Evolutionary conservation across 2,888 invertebrate species (phyloP), one percentile per base, ranked within the genome.

Genomic region (Amphipoea lucens): DNA sequence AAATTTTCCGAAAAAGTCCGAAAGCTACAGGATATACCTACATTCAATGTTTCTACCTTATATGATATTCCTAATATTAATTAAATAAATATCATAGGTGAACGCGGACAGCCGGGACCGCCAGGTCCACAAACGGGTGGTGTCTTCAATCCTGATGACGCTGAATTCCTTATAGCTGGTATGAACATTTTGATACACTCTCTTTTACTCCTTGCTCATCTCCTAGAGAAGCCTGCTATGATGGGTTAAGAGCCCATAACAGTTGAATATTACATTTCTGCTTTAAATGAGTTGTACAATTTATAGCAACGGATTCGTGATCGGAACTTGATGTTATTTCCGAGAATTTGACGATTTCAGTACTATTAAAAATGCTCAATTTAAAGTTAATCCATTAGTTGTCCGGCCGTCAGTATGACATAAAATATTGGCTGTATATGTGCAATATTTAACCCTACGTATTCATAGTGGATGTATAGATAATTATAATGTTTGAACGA

Each of bases 101-200:
- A 95, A 97, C 90, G 94, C 14, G 97, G 97, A 23, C 87, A 93
- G 29, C 94, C 96, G 0, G 97, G 97, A 0, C 96, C 96, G 0
- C 97, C 97, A 2, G 97, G 97, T 0, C 95, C 96, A 1, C 93
- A 96, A 1, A 88, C 92, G 0, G 62, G 92, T n/a, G 93, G 92
- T 3, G 82, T 86, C 12, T 92, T 92, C 62, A 93, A 88, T 73
- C 81, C 93, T 65, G 96, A 95, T 63, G 94, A 95, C 68, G 90
- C 94, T 14, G 96, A 96, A 70, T 93, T 94, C 76, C 81, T 95
- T 54, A 77, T 91, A 42, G 74, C 94, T 66, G 95, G 96, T 96
- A 91, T 74, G 82, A 42, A 60, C 0, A 45, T 36, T 40, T 69
- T 14, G 0, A 72, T n/a, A 36, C 14, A 60, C 12, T 40, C 3